Evolutionary conservation across 2,113 vertebrate genomes (phyloP).

Genomic region (Solenodon paradoxus): DNA sequence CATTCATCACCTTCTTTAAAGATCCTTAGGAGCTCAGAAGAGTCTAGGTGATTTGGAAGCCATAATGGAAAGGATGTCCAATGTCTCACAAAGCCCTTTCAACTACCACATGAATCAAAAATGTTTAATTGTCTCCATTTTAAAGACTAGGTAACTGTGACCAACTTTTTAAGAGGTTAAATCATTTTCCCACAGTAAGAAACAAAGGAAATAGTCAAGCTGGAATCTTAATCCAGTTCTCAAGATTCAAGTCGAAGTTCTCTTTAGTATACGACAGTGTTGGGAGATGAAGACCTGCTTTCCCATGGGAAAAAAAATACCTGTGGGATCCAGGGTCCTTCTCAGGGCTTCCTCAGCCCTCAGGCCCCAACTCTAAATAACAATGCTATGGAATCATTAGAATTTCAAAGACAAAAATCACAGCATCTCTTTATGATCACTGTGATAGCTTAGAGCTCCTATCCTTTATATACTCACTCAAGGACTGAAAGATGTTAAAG

Average conservation of each 20-base stretch:
- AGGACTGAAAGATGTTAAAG: constrained; percentile 43
- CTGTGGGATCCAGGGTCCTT: background rate
- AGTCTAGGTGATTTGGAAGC: background rate
- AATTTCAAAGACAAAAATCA: constrained; percentile 63
- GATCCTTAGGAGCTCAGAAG: background rate
- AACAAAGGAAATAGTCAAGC: background rate
- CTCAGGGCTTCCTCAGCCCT: background rate
- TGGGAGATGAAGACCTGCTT: background rate
- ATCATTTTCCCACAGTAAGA: background rate
- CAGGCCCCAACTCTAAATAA: constrained; percentile 43
- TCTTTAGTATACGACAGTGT: background rate
- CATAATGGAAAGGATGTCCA: background rate
- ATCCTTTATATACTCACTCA: constrained; percentile 43
- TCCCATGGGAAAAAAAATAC: constrained; percentile 1
- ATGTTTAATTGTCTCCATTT: background rate
- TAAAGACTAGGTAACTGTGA: background rate
- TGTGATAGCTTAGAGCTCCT: constrained; percentile 43
- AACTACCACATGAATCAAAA: background rate
- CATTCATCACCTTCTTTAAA: background rate
- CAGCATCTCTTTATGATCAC: constrained; percentile 40
- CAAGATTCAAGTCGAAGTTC: background rate
- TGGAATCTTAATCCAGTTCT: constrained; percentile 14
- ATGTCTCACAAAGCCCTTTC: background rate
- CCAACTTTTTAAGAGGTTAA: constrained; percentile 24
- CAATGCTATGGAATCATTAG: constrained; percentile 54